Conservation (phyloP, 1,140 invertebrate species). For the Bathynomus jamesi region DNA sequence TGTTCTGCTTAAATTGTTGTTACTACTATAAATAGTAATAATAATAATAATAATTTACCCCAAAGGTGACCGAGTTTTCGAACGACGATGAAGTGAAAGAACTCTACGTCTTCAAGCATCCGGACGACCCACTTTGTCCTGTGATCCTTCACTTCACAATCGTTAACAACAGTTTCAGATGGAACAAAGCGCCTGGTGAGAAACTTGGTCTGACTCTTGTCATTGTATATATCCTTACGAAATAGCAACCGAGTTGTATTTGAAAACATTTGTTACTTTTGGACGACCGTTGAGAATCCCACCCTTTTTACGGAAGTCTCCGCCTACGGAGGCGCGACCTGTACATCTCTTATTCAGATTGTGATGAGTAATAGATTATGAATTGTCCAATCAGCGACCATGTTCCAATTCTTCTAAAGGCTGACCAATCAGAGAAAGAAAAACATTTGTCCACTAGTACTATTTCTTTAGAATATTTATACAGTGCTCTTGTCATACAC, state of each 20-base stretch:
- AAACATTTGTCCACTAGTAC: no score
- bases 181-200: constrained; percentile 45
- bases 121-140: constrained; percentile 45
- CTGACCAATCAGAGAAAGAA: no score
- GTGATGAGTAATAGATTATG: no score
- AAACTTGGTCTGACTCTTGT: background rate
- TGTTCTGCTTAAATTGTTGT: background rate
- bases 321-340: no score
- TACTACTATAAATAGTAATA: no score
- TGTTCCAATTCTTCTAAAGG: no score
- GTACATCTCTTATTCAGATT: background rate
- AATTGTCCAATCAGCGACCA: no score
- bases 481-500: no score
- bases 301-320: background rate
- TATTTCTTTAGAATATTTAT: no score
- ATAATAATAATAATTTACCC: no score
- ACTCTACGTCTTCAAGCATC: constrained; percentile 47
- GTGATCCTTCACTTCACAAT: constrained; percentile 48
- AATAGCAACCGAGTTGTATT: no score
- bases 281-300: background rate
- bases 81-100: constrained; percentile 44
- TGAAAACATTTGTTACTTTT: background rate
- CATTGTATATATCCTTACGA: no score
- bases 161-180: constrained; percentile 45
- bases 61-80: constrained; percentile 27